These are phyloP conservation scores for Pollenia griseotomentosa DNA, from an alignment of 2,888 invertebrate species.

Conservation along the genomic window DNA sequence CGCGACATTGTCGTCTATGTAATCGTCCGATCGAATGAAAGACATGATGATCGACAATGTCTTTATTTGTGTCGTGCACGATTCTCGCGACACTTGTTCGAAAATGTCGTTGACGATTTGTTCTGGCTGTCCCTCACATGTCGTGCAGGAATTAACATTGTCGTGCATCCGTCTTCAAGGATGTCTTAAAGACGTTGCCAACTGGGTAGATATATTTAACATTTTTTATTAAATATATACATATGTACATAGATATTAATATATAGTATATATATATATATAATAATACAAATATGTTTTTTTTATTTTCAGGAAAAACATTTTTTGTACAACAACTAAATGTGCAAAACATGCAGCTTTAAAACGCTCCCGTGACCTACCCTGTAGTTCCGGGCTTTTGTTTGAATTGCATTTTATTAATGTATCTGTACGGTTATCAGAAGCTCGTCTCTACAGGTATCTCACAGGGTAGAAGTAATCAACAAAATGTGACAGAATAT, in stretches of 20 bases:
- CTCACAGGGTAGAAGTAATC: constrained; percentile 91
- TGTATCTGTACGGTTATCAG: constrained; percentile 87
- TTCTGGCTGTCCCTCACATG: no score
- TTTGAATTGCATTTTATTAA: constrained; percentile 86
- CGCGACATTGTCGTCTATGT: no score
- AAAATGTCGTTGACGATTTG: no score
- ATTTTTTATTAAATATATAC: no score
- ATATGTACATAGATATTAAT: background rate
- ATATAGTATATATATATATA: background rate
- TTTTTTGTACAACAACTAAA: background rate
- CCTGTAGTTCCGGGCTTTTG: constrained; percentile 99
- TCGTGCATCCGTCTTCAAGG: no score
- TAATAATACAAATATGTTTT: background rate
- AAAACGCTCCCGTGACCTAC: constrained; percentile 97
- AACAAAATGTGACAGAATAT: constrained; percentile 71
- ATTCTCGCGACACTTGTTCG: no score
- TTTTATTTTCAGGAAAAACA: constrained; percentile 20
- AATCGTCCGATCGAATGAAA: no score
- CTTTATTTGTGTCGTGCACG: no score
- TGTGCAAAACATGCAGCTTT: background rate
- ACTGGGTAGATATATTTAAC: no score
- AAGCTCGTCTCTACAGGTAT: constrained; percentile 99
- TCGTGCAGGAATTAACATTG: no score
- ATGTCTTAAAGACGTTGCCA: no score
- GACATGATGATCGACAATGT: no score